Percentiles rank a stretch among this genome's conserved stretches.
These are phyloP conservation scores for Pocillopora verrucosa DNA, from an alignment of 64 coral and sea anemone species.

Conservation along the genomic window DNA sequence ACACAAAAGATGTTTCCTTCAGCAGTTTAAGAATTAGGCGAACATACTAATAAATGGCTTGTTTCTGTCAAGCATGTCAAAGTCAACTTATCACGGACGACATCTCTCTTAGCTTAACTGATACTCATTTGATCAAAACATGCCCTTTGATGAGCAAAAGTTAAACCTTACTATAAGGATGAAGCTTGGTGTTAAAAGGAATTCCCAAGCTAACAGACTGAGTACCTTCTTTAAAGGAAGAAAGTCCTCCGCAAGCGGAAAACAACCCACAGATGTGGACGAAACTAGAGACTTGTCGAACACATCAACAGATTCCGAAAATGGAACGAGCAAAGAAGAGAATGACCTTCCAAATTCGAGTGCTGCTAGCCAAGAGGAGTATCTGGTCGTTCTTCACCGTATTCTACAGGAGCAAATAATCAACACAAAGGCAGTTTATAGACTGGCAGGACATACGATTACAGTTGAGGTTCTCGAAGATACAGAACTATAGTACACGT, in stretches of 20 bases:
- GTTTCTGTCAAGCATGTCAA: neutral
- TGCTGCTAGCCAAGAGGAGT: neutral
- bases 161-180: neutral
- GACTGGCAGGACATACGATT: slow-evolving; percentile 6
- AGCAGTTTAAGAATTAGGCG: neutral
- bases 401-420: slow-evolving; percentile 27
- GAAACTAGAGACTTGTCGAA: neutral
- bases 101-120: neutral
- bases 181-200: slow-evolving; percentile 1
- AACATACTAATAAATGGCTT: neutral
- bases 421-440: slow-evolving; percentile 27
- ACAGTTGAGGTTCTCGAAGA: slow-evolving; percentile 35
- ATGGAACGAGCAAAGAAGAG: neutral
- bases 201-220: neutral
- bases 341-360: neutral
- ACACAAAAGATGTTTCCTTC: neutral
- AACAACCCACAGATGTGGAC: neutral
- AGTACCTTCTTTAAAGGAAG: slow-evolving; percentile 17
- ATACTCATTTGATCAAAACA: neutral
- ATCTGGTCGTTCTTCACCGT: slow-evolving; percentile 19
- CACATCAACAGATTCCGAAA: neutral
- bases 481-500: neutral
- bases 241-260: neutral
- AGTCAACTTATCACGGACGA: neutral
- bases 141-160: too few relatives aligned